Base-by-base conservation (phyloP, 2,888 invertebrate genomes). In the Leptopilina drosophilae region DNA sequence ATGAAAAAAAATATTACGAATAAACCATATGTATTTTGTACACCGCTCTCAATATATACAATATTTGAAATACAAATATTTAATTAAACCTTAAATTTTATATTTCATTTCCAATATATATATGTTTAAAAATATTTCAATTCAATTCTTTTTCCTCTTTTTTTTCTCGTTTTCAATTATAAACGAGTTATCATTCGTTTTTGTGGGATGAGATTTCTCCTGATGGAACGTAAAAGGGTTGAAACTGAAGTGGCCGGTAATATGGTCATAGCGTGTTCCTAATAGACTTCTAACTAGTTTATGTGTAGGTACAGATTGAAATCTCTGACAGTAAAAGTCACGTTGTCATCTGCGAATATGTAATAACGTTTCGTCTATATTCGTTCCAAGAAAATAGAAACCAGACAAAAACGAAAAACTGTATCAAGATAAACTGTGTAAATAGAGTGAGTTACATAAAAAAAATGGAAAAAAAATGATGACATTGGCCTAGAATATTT, bases 231-330 rank as follows among this genome's bases (percentile, higher is more conserved):
- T 66, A 15, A 66, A 66, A 46, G 66, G 46, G 66, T 46, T 46
- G 42, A 66, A 66, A 15, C 66, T 66, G 46, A 66, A 66, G 66
- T 66, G 66, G 66, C 42, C 42, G 66, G 66, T 66, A 66, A 66
- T 62, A 62, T 66, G 66, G 66, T 66, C 66, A 66, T 46, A 62
- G 62, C 62, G 62, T 62, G 62, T 62, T 62, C 62, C 62, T 62
- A 62, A 62, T 62, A 62, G 62, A 66, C 40, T 66, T 14, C 56
- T 73, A 59, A 56, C 56, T 26, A 66, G 42, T 46, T 46, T 46
- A 73, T 56, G 73, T 46, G 12, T 56, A 33, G 33, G 46, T 73
- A 73, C 73, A 73, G 26, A 59, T 73, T 26, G 53, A 73, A 56
- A 73, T 62, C 62, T 62, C 62, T 62, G 62, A 62, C 62, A 62